Base-by-base conservation (phyloP, 2,888 invertebrate genomes). In the Xylota sylvarum region DNA sequence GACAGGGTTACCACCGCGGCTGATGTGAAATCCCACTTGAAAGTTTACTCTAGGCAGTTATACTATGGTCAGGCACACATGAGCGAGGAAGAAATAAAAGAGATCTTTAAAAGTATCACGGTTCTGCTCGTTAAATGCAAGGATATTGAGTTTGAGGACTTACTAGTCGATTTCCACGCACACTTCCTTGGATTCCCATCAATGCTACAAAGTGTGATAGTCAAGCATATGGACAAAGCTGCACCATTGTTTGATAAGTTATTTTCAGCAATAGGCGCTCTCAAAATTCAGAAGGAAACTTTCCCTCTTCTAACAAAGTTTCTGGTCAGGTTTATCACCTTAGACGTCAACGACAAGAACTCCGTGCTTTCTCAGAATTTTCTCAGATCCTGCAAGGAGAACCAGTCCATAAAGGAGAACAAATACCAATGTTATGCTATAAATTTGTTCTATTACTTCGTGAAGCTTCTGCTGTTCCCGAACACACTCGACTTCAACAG, bases 361-460 rank as follows among this genome's bases (percentile, higher is more conserved):
- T 74, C 73, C 0, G 74, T 79, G 3, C 46, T 74, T 0, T 79
- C 83, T 5, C 83, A 79, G 55, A 87, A 78, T 27, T 87, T 87
- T 32, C 78, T 92, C 3, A 89, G 88, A n/a, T 77, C 88, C 32
- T 90, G 89, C 32, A 89, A 89, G 2, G 89, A 89, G 5, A 74
- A 89, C 19, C 19, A 43, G 17, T 79, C 89, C 0, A 88, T 91
- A 48, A 89, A 89, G 56, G 74, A 72, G 5, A 60, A 89, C 4
- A 86, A 88, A 5, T 48, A 86, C 0, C 88, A 90, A 5, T 76
- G 85, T 3, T 89, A 90, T 70, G 86, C 78, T 1, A 69, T 91
- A 1, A 89, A 89, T 14, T 58, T 90, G 35, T 78, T 91, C 1
- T 91, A 92, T 72, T 90, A 90, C 67, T 89, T 90, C 37, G 58